Base-by-base conservation (phyloP, 2,113 vertebrate species). In the Tupaia chinensis region DNA sequence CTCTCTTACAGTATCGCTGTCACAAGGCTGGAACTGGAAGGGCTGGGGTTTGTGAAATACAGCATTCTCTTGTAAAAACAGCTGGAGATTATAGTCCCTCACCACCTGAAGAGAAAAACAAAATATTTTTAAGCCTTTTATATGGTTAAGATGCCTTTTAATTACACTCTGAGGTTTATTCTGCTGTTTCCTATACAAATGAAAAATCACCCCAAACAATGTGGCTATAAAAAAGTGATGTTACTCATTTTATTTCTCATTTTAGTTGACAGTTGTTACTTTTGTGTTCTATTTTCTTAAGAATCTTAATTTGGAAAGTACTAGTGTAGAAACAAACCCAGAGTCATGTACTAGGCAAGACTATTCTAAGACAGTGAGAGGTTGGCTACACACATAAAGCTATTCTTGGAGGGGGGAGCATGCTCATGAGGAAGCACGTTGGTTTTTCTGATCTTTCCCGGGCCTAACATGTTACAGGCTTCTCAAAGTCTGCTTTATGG, bases 21-120 rank as follows among this genome's bases (percentile, higher is more conserved):
- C 99, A 12, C 99, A 99, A 0, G 99, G 99, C 97, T 99, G 99
- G 98, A 99, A 99, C 98, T 99, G 99, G 98, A 99, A 99, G 66
- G 99, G 99, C 91, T 99, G 99, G 4, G 99, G 99, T 98, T 99
- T 99, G 98, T 99, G 99, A 97, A 99, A 99, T 82, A 99, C 99
- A 0, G 99, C 98, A 96, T 99, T 99, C 97, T 99, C 99, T 98
- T 99, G 99, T 89, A 99, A 88, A 95, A 99, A 99, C 93, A 99
- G 98, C 98, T 99, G 99, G 61, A 99, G 99, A 95, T 99, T 99
- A 98, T 99, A 99, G 97, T 99, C 99, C 97, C 99, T 98, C 96
- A 99, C 99, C 98, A 99, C 99, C 99, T 99, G 98, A 29, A 97
- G 65, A 97, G 83, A 97, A 70, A 70, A 97, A 97, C 19, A 96